phyloP scores from a whole-genome alignment of 2,797 vertebrate species.

The Catostomus latipinnis region DNA sequence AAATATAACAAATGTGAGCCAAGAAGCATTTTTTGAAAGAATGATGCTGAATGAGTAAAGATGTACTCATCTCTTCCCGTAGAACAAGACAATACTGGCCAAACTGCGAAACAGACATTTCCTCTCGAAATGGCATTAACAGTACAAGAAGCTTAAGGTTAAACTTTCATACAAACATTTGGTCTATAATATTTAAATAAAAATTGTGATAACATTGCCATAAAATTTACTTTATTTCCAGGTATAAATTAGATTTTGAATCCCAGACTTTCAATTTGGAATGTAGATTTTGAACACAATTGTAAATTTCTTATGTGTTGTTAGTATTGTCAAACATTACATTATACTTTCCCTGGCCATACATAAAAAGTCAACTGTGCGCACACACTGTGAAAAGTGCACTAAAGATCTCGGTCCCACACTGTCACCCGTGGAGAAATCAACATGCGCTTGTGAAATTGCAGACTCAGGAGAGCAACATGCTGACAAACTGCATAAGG shows the following conservation, averaged over 20 bases:
- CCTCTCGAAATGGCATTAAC: not conserved
- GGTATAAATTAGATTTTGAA: too few species aligned
- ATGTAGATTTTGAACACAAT: too few species aligned
- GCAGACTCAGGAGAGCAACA: conserved; percentile 34
- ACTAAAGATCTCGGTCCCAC: not conserved
- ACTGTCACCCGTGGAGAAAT: conserved; percentile 25
- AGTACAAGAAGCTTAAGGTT: not conserved
- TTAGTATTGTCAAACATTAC: too few species aligned
- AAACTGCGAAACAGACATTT: conserved; percentile 34
- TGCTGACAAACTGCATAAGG: conserved; percentile 56
- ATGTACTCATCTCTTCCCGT: conserved; percentile 69
- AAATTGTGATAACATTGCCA: too few species aligned
- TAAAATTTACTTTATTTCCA: too few species aligned
- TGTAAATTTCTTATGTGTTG: too few species aligned
- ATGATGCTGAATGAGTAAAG: conserved; percentile 74
- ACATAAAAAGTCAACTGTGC: not conserved
- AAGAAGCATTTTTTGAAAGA: conserved; percentile 71
- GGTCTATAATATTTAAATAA: not conserved
- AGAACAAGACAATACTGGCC: conserved; percentile 59
- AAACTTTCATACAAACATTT: not conserved
- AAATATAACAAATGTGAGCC: conserved; percentile 60
- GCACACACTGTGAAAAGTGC: not conserved
- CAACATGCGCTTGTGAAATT: conserved; percentile 15
- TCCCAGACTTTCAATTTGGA: too few species aligned
- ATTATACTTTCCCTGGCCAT: too few species aligned